These are phyloP conservation scores for Carassius gibelio DNA, from an alignment of 2,113 vertebrate species.

Conservation along the genomic window DNA sequence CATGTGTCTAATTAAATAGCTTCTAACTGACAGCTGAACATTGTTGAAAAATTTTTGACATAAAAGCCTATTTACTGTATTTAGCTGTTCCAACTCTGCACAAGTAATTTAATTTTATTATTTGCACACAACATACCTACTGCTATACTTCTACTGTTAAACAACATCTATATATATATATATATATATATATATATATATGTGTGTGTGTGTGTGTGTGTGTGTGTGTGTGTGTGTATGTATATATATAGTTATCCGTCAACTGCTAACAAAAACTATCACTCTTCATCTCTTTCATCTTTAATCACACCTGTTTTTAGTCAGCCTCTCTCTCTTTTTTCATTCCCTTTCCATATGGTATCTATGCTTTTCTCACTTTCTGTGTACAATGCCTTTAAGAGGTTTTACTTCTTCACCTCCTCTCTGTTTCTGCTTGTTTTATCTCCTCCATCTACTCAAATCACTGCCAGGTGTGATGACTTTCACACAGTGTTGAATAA, in stretches of 20 bases:
- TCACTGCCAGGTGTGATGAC: constrained; percentile 29
- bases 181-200: no score
- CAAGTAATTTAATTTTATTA: no score
- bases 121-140: neutral
- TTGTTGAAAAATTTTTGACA: no score
- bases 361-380: neutral
- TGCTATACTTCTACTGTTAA: neutral
- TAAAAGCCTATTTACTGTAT: neutral
- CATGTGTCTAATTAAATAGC: no score
- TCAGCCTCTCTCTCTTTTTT: neutral
- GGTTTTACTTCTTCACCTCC: neutral
- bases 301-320: neutral
- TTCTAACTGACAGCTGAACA: no score
- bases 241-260: no score
- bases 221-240: no score
- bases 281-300: neutral
- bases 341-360: neutral
- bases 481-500: neutral
- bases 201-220: no score
- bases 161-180: neutral
- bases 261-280: neutral
- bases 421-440: neutral
- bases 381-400: neutral
- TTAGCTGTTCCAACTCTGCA: neutral
- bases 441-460: constrained; percentile 11